Conservation (phyloP, 2,797 vertebrate genomes). For the Choloepus didactylus region DNA sequence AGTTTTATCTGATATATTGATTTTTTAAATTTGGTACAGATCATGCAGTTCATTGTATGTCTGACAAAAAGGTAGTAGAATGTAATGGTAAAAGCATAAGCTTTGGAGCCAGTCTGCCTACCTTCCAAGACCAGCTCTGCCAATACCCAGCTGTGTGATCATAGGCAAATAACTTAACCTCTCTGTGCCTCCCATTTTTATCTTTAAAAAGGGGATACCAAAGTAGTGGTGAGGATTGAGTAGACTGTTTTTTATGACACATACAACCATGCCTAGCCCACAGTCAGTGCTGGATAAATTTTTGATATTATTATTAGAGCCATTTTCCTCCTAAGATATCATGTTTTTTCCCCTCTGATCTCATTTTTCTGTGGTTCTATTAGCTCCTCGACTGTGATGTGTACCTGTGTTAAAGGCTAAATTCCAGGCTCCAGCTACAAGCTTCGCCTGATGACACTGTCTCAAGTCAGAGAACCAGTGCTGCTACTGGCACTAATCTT, state of each 20-base stretch:
- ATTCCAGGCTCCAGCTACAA: too few relatives aligned
- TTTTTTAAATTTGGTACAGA: neutral
- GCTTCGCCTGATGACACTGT: neutral
- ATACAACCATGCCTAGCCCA: neutral
- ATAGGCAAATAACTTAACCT: neutral
- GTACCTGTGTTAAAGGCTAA: neutral
- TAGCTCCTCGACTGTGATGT: neutral
- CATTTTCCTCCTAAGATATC: neutral
- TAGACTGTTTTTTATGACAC: neutral
- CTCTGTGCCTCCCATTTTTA: neutral
- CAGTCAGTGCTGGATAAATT: neutral
- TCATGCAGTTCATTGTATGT: neutral
- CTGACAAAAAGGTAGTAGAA: neutral
- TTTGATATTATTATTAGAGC: neutral
- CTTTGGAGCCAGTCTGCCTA: neutral
- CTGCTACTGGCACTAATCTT: neutral
- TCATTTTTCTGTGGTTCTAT: neutral
- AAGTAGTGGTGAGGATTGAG: neutral
- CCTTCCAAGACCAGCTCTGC: neutral
- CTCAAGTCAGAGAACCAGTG: neutral
- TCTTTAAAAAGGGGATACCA: neutral
- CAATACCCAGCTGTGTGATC: neutral
- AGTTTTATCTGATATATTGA: neutral
- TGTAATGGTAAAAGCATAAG: neutral
- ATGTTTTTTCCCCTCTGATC: neutral